Evolutionary conservation across 2,113 vertebrate genomes (phyloP).

Genomic region (Lipophrys pholis): DNA sequence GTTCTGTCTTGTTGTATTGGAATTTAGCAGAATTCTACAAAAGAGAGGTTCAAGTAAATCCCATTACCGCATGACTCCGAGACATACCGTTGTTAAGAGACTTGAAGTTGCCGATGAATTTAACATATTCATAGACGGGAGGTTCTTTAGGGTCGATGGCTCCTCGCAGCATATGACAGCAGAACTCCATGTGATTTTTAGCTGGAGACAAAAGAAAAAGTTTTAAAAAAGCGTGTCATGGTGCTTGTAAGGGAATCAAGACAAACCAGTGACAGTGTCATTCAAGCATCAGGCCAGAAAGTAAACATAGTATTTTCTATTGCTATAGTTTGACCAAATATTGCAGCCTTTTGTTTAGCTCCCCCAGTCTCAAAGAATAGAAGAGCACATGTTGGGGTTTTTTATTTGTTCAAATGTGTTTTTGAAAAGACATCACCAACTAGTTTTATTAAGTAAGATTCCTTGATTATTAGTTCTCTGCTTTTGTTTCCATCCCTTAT

Average conservation of each 20-base stretch:
- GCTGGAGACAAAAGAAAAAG: conserved; percentile 81
- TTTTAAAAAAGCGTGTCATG: neutral
- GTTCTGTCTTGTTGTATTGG: no score
- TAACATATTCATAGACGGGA: conserved; percentile 97
- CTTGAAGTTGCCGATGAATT: conserved; percentile 99
- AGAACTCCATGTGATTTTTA: conserved; percentile 98
- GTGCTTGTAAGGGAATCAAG: neutral
- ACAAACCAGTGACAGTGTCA: neutral
- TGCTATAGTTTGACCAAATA: neutral
- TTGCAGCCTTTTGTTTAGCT: neutral
- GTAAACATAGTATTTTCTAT: neutral
- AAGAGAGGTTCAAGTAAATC: neutral
- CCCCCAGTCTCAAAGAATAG: neutral
- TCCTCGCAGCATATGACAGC: conserved; percentile 98
- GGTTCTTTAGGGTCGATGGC: conserved; percentile 96
- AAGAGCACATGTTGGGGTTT: neutral
- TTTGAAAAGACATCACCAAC: neutral
- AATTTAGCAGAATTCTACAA: no score
- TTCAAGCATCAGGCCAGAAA: neutral
- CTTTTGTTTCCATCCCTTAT: no score
- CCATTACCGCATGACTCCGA: neutral
- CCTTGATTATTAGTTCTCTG: no score
- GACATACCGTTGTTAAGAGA: conserved; percentile 92
- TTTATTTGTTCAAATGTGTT: neutral
- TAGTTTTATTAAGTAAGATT: no score